phyloP scores from a whole-genome alignment of 2,797 vertebrate genomes.

The Phrynocephalus vlangalii region DNA sequence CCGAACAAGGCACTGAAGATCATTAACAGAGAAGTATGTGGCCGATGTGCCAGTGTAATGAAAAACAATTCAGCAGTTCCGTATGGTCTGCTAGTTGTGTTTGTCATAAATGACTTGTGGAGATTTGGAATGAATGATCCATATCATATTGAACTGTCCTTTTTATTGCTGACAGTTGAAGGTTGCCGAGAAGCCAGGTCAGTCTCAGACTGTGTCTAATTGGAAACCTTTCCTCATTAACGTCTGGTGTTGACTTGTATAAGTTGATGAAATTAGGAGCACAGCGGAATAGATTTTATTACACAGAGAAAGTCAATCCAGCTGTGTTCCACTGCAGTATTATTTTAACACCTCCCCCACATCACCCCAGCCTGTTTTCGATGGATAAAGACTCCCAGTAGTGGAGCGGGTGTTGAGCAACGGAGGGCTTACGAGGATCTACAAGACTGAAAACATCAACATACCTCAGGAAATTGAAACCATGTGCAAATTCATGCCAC shows the following conservation, averaged over 20 bases:
- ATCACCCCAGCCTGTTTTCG: conserved; percentile 44
- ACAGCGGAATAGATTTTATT: conserved; percentile 77
- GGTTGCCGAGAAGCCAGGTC: conserved; percentile 82
- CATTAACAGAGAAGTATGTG: conserved; percentile 84
- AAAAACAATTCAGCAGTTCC: conserved; percentile 85
- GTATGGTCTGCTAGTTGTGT: conserved; percentile 80
- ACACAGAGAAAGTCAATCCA: conserved; percentile 70
- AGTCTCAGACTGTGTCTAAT: conserved; percentile 80
- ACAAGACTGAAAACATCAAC: conserved; percentile 70
- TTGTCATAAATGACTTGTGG: conserved; percentile 83
- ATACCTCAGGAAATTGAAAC: conserved; percentile 72
- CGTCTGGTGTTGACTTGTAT: conserved; percentile 76
- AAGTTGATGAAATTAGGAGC: conserved; percentile 80
- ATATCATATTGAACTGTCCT: conserved; percentile 83
- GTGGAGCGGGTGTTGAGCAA: conserved; percentile 54
- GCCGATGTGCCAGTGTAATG: conserved; percentile 84
- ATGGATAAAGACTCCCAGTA: conserved; percentile 59
- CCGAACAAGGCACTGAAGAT: conserved; percentile 82
- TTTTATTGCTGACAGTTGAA: conserved; percentile 84
- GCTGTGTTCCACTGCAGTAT: conserved; percentile 69
- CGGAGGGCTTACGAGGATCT: conserved; percentile 58
- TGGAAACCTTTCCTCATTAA: conserved; percentile 82
- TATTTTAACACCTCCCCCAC: conserved; percentile 66
- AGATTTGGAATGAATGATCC: conserved; percentile 85
- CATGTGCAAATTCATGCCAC: conserved; percentile 70